Conservation (phyloP, 2,888 invertebrate genomes). For the Mythimna impura region DNA sequence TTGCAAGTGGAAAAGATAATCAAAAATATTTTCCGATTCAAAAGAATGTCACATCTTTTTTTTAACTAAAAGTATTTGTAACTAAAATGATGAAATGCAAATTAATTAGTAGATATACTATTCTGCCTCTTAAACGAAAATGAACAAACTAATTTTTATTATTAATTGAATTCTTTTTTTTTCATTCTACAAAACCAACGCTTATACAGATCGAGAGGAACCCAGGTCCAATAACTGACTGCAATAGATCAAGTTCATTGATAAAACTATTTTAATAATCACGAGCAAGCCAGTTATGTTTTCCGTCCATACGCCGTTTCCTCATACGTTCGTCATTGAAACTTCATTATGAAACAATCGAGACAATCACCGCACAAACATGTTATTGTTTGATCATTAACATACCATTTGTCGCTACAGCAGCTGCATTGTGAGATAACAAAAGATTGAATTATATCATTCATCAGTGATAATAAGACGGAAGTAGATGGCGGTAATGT, state of each 20-base stretch:
- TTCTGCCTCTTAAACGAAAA: background rate
- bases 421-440: slow-evolving; percentile 59
- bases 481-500: slow-evolving; percentile 63
- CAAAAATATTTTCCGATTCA: background rate
- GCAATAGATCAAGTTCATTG: background rate
- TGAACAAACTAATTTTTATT: background rate
- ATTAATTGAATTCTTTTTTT: background rate
- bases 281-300: background rate
- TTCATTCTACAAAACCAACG: background rate
- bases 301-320: background rate
- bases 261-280: background rate
- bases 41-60: too few species aligned
- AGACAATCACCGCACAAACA: slow-evolving; percentile 28
- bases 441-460: slow-evolving; percentile 65
- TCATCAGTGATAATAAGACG: slow-evolving; percentile 67
- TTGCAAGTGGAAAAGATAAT: background rate
- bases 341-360: slow-evolving; percentile 29
- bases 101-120: background rate
- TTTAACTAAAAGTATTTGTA: background rate
- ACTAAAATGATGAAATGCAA: background rate
- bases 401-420: slow-evolving; percentile 41
- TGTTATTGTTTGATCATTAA: slow-evolving; percentile 48
- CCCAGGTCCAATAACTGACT: background rate
- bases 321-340: slow-evolving; percentile 2
- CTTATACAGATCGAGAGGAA: too few species aligned